Evolutionary conservation across 2,797 vertebrate species (phyloP), one percentile per base, ranked within the genome.

Genomic region (Ficedula albicollis): DNA sequence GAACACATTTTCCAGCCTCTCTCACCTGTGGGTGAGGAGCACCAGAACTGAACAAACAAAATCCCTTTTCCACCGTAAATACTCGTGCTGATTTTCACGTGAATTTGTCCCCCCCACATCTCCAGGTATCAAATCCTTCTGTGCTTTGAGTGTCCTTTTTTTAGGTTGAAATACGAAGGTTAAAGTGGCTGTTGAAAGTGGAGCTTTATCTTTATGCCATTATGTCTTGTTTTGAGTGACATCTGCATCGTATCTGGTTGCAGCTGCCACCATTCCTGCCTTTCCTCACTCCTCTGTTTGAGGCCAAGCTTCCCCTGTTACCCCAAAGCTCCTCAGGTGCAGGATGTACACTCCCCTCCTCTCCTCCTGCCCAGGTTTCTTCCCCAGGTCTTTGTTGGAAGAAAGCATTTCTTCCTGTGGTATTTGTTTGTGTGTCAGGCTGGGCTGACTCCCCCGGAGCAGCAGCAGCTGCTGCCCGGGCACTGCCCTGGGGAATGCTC

Each of bases 381-480:
- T 93, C 66, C 67, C 87, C 80, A 38, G 82, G 72, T 84, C 95
- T 95, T 89, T 94, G 81, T 86, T 92, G 74, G 88, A 60, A 82
- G 68, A 75, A 94, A 83, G 30, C 89, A 36, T 93, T 95, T 97
- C 94, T 94, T 95, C 93, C 38, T 70, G 88, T 92, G 59, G 89
- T 77, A 74, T 93, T 93, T 94, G 55, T 95, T 86, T 96, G 94
- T 75, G 49, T 93, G 85, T 95, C 85, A 77, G 94, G 85, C 84
- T 27, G 90, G 88, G 76, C 87, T 91, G 76, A 74, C 93, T 95
- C 95, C 90, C 87, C 81, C 79, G 2, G 95, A 84, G 75, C 81
- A 56, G 91, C 91, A 81, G 90, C 95, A 95, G 96, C 95, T 96
- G 95, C 92, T 95, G 88, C 92, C 80, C 4, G 80, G 83, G 91